Evolutionary conservation across 1,140 invertebrate species (phyloP), one percentile per base, ranked within the genome.

Genomic region (Caenorhabditis tropicalis): DNA sequence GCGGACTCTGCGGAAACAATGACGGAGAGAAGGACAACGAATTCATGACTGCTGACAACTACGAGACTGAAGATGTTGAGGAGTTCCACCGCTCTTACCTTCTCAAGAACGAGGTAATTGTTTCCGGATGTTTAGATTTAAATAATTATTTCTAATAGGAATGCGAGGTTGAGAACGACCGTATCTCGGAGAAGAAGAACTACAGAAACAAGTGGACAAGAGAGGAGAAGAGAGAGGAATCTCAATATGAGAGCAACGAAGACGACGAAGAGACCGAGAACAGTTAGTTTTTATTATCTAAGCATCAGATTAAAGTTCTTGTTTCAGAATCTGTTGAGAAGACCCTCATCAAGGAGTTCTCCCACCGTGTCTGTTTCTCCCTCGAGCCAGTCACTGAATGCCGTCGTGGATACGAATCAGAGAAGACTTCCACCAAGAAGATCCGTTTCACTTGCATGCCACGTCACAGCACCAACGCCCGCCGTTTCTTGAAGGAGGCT

Each of bases 291-390:
- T 46, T 46, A 29, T 15, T 15, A 2, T 19, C 27, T 31, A 16
- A 60, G 1, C 2, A 43, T 43, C 39, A 43, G 5, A 6, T 43
- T 43, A 12, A 43, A 6, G 39, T 29, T 16, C 51, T 33, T 5
- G 16, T 48, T 84, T 84, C 58, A 81, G 58, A 80, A 15, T 36
- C 70, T 43, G 39, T 51, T 10, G 29, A 84, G 60, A 79, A 79
- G 65, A 84, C 56, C 82, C 65, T 58, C 21, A 79, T 79, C 74
- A 84, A 88, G 60, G 10, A 81, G 7, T 33, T 65, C 24, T 85
- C 43, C 9, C 31, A 88, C 80, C 65, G 56, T 31, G 31, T 88
- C 21, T 89, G 88, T 80, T 87, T 89, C 84, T 84, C 85, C 74
- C 85, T 49, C 12, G 39, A 82, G 43, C 85, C 88, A n/a, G 65